phyloP scores from a whole-genome alignment of 1,140 invertebrate genomes.

The Drosophila virilis region DNA sequence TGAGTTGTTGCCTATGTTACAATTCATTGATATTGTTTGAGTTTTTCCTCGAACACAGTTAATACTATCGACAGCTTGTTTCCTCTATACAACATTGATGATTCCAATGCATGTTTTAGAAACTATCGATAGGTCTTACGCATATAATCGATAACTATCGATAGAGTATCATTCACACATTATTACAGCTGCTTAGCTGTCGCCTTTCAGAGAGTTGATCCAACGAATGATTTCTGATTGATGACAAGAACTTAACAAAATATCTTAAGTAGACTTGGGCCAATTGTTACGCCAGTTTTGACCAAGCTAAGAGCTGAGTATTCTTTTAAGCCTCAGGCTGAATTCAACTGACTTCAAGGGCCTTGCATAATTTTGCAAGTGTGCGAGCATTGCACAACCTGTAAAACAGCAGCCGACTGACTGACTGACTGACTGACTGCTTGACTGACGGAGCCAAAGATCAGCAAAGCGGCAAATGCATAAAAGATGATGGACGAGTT shows the following conservation, averaged over 20 bases:
- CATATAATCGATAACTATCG: too few species aligned
- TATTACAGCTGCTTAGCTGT: background rate
- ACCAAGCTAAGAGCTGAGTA: slow-evolving; percentile 15
- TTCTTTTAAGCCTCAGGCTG: background rate
- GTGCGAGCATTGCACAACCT: slow-evolving; percentile 25
- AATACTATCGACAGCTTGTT: too few species aligned
- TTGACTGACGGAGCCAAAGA: slow-evolving; percentile 32
- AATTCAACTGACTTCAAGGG: slow-evolving; percentile 18
- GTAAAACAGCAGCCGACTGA: slow-evolving; percentile 13
- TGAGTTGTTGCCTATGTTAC: slow-evolving; percentile 7
- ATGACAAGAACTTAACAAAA: slow-evolving; percentile 1
- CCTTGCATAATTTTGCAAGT: slow-evolving; percentile 33
- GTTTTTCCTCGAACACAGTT: too few species aligned
- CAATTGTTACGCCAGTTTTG: slow-evolving; percentile 11
- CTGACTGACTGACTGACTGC: background rate
- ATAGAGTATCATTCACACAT: background rate
- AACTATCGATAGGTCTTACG: too few species aligned
- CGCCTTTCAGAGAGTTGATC: background rate
- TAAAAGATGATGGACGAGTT: slow-evolving; percentile 51
- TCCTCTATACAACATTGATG: too few species aligned
- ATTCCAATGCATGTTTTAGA: too few species aligned
- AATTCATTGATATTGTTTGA: too few species aligned
- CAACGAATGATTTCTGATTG: background rate
- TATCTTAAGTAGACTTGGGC: background rate
- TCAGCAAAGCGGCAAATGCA: slow-evolving; percentile 46